These are phyloP conservation scores for Cotesia typhae DNA, from an alignment of 1,140 invertebrate species.

Conservation along the genomic window DNA sequence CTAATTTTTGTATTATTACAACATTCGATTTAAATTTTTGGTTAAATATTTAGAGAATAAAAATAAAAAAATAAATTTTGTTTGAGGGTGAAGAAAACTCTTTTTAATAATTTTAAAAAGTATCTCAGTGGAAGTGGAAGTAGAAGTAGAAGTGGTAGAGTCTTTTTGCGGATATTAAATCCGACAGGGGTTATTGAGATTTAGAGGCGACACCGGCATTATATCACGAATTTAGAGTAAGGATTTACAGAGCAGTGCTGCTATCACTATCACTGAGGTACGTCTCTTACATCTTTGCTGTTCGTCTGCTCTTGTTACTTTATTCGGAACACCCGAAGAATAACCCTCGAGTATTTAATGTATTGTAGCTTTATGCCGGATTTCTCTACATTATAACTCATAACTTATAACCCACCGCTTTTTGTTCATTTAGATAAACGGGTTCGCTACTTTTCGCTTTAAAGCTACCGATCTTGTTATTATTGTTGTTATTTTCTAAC, in stretches of 20 bases:
- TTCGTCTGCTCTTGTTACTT: conserved; percentile 1
- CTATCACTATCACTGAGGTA: too few species aligned
- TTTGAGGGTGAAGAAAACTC: too few species aligned
- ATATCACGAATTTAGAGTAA: conserved; percentile 9
- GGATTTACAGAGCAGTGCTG: background rate
- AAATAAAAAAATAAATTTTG: too few species aligned
- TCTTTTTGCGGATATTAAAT: conserved; percentile 11
- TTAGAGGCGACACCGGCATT: background rate
- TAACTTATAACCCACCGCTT: too few species aligned
- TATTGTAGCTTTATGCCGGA: conserved; percentile 50
- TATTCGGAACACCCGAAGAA: background rate
- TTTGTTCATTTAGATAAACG: too few species aligned
- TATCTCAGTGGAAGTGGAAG: background rate
- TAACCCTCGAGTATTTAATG: conserved; percentile 50
- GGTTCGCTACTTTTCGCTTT: too few species aligned
- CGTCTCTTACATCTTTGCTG: background rate
- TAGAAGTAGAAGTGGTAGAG: too few species aligned
- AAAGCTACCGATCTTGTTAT: too few species aligned
- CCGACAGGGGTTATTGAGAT: conserved; percentile 7
- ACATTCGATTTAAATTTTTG: conserved; percentile 60
- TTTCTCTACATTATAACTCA: background rate
- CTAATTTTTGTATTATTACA: too few species aligned
- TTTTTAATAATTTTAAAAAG: background rate
- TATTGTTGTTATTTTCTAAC: too few species aligned
- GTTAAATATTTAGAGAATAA: conserved; percentile 33